These are phyloP conservation scores for Aphelinus certus DNA, from an alignment of 1,140 invertebrate species.

Conservation along the genomic window DNA sequence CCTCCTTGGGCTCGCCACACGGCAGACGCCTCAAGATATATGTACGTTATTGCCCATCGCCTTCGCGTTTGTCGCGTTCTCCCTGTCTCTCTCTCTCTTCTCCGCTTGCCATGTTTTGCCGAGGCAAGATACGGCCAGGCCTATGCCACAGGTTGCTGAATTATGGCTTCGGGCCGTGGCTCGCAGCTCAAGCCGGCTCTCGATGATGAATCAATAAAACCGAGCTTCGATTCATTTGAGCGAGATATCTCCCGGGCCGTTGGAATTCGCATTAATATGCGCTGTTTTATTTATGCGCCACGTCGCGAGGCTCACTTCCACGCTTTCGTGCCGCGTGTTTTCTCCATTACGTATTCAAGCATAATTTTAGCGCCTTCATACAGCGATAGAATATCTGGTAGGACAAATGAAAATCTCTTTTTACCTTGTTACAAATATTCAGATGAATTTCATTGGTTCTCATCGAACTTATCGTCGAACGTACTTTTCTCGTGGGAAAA, in stretches of 20 bases:
- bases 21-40: slow-evolving; percentile 53
- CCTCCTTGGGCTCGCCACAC: slow-evolving; percentile 54
- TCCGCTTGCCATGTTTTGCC: not conserved
- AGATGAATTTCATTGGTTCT: too few relatives aligned
- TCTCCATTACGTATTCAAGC: too few relatives aligned
- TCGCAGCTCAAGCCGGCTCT: slow-evolving; percentile 34
- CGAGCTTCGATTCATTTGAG: not conserved
- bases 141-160: slow-evolving; percentile 49
- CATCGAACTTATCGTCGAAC: too few relatives aligned
- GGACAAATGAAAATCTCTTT: too few relatives aligned
- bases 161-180: slow-evolving; percentile 47
- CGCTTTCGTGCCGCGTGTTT: not conserved
- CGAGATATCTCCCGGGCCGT: not conserved
- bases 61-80: slow-evolving; percentile 18
- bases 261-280: too few relatives aligned
- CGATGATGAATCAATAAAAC: slow-evolving; percentile 36
- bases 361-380: too few relatives aligned
- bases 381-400: too few relatives aligned
- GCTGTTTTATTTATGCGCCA: too few relatives aligned
- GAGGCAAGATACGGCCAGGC: slow-evolving; percentile 39
- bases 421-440: too few relatives aligned
- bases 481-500: too few relatives aligned
- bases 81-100: not conserved
- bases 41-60: slow-evolving; percentile 42
- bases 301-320: not conserved